Evolutionary conservation across 2,113 vertebrate species (phyloP).

Genomic region (Danio rerio): DNA sequence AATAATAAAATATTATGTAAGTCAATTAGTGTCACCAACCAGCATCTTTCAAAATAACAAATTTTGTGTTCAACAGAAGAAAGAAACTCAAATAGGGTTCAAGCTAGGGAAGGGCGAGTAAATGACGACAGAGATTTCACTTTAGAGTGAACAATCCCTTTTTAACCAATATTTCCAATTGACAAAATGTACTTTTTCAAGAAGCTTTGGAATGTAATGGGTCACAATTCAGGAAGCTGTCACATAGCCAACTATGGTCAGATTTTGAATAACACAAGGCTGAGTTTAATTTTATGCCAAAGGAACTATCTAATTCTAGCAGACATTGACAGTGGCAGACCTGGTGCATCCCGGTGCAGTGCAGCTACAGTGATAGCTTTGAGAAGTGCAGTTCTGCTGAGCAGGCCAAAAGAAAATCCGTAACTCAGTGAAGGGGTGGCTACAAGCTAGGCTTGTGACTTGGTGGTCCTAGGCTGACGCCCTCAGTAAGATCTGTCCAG

Average conservation of each 20-base stretch:
- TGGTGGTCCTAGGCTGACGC: constrained; percentile 32
- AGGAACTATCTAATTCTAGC: neutral
- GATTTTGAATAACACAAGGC: neutral
- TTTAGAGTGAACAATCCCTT: too few species aligned
- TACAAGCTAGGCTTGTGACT: neutral
- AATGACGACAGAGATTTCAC: too few species aligned
- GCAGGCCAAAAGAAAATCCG: neutral
- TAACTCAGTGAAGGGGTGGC: neutral
- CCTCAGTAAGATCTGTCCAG: constrained; percentile 55
- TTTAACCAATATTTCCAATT: too few species aligned
- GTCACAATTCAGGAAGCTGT: neutral
- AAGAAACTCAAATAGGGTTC: too few species aligned
- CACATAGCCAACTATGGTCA: too few species aligned
- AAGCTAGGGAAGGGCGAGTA: too few species aligned
- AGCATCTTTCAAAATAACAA: too few species aligned
- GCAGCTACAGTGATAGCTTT: constrained; percentile 31
- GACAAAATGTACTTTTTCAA: too few species aligned
- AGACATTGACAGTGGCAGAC: constrained; percentile 28
- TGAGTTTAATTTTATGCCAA: neutral
- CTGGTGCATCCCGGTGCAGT: constrained; percentile 7
- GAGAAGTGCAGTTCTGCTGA: neutral
- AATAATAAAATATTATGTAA: too few species aligned
- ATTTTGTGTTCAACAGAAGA: too few species aligned
- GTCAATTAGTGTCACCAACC: too few species aligned
- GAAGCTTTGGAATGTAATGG: too few species aligned